Percentiles rank a stretch among this genome's conserved stretches.
Evolutionary conservation across 1,140 invertebrate species (phyloP).

Genomic region (Drosophila kohkoa): DNA sequence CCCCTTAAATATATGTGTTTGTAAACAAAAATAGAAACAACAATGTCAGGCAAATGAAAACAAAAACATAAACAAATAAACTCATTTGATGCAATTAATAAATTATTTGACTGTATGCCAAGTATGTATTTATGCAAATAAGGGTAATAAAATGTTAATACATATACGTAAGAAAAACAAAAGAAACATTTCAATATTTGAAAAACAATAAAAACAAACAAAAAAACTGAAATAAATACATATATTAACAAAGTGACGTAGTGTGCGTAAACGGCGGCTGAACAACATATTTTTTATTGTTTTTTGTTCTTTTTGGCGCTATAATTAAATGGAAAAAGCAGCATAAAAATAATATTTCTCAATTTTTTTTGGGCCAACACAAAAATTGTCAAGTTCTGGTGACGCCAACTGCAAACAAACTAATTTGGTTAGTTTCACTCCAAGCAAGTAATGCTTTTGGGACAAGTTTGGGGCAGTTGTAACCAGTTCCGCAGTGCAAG

Average conservation of each 20-base stretch:
- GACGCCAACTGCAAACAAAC: background rate
- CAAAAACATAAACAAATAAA: conserved; percentile 19
- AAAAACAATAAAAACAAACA: background rate
- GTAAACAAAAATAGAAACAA: conserved; percentile 31
- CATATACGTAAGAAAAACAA: conserved; percentile 7
- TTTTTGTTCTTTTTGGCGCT: background rate
- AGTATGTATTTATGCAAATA: conserved; percentile 11
- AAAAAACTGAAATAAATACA: conserved; percentile 7
- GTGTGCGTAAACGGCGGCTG: background rate
- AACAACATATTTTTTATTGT: background rate
- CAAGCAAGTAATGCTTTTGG: background rate
- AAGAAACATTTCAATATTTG: background rate
- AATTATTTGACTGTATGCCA: background rate
- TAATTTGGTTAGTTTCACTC: conserved; percentile 4
- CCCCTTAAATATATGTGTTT: conserved; percentile 1
- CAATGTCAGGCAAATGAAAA: conserved; percentile 13
- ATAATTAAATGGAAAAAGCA: conserved; percentile 28
- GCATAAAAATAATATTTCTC: conserved; percentile 18
- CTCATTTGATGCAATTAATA: background rate
- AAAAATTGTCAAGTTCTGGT: conserved; percentile 9
- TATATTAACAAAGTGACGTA: background rate
- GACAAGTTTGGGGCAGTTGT: conserved; percentile 22
- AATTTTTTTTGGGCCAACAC: background rate
- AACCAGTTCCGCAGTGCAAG: conserved; percentile 20
- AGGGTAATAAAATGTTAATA: conserved; percentile 12